These are phyloP conservation scores for Chelon labrosus DNA, from an alignment of 2,797 vertebrate species.

Conservation along the genomic window DNA sequence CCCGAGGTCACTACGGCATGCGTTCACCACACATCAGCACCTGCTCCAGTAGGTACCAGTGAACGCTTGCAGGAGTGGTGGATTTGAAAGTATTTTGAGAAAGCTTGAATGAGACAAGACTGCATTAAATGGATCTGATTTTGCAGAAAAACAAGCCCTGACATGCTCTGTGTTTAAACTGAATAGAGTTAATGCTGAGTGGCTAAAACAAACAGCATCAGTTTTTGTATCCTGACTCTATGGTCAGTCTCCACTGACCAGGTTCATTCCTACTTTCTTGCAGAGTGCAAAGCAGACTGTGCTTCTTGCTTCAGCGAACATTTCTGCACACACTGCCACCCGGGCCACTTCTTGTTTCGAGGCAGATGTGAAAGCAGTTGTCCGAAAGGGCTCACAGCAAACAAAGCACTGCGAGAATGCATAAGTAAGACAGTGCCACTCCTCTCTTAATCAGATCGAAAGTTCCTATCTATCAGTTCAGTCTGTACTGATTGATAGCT, in stretches of 20 bases:
- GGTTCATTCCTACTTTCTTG: constrained; percentile 1
- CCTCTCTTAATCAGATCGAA: not conserved
- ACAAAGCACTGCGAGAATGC: constrained; percentile 64
- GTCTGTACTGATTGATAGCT: no score
- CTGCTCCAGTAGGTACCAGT: constrained; percentile 88
- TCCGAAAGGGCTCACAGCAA: constrained; percentile 60
- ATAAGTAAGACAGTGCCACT: constrained; percentile 50
- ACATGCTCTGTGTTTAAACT: not conserved
- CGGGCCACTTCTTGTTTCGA: constrained; percentile 64
- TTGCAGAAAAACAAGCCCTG: not conserved
- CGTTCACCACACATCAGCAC: constrained; percentile 91
- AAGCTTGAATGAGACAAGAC: not conserved
- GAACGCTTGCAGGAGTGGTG: not conserved
- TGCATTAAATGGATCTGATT: not conserved
- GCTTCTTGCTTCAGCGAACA: constrained; percentile 72
- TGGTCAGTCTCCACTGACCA: constrained; percentile 9
- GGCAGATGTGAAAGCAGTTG: constrained; percentile 74
- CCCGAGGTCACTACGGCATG: constrained; percentile 89
- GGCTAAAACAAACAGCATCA: not conserved
- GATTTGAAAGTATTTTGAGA: not conserved
- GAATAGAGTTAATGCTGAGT: not conserved
- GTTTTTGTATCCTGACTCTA: not conserved
- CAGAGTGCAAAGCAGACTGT: constrained; percentile 75
- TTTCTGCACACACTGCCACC: constrained; percentile 76
- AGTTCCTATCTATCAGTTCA: no score